A percentile compares a stretch with the other conserved stretches of the same genome.
phyloP scores from a whole-genome alignment of 2,888 invertebrate species.

The Andrena trimmerana region DNA sequence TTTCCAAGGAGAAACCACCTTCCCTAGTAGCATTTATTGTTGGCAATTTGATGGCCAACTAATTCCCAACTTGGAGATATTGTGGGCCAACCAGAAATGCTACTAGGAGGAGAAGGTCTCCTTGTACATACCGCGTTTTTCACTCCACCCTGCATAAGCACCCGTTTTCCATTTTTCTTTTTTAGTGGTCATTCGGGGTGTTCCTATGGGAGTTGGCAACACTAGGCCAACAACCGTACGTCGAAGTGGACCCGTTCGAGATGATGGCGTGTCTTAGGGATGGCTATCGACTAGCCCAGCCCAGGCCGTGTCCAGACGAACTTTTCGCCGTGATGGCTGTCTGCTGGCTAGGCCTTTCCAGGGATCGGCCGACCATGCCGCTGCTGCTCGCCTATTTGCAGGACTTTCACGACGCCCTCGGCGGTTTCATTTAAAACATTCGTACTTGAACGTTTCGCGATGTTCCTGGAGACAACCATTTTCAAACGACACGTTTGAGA shows the following conservation, averaged over 20 bases:
- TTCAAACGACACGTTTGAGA: background rate
- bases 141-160: background rate
- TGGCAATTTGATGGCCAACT: too few relatives aligned
- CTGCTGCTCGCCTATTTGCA: slow-evolving; percentile 90
- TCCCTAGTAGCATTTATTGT: too few relatives aligned
- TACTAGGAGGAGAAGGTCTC: too few relatives aligned
- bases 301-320: slow-evolving; percentile 98
- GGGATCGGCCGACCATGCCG: slow-evolving; percentile 89
- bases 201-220: slow-evolving; percentile 97
- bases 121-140: too few relatives aligned
- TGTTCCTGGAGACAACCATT: background rate
- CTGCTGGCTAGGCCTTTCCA: slow-evolving; percentile 89
- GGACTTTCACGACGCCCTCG: slow-evolving; percentile 90
- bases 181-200: slow-evolving; percentile 97
- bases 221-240: slow-evolving; percentile 95
- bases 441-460: slow-evolving; percentile 9
- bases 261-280: slow-evolving; percentile 94
- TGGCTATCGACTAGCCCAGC: slow-evolving; percentile 96
- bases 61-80: too few relatives aligned
- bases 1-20: too few relatives aligned
- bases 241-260: slow-evolving; percentile 96
- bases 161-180: background rate
- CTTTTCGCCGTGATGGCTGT: slow-evolving; percentile 93
- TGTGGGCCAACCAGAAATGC: too few relatives aligned
- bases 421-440: slow-evolving; percentile 87